A percentile compares a stretch with the other conserved stretches of the same genome.
Conservation (phyloP, 2,797 vertebrate species). For the Coccyzus lansbergi region DNA sequence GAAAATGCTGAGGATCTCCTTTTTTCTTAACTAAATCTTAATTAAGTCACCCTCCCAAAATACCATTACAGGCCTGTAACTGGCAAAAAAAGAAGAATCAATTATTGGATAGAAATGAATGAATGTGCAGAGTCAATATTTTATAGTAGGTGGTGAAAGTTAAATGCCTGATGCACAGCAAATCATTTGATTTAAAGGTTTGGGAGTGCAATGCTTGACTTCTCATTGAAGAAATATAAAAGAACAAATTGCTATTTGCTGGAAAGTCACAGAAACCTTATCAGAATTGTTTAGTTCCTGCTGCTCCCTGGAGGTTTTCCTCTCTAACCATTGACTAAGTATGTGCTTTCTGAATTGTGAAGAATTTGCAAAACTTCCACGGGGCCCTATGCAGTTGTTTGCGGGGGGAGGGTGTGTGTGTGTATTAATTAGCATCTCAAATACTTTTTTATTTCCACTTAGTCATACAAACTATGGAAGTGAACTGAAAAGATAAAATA, state of each 20-base stretch:
- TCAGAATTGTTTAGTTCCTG: slow-evolving; percentile 65
- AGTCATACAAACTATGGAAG: background rate
- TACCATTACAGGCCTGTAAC: background rate
- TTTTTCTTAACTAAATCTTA: slow-evolving; percentile 28
- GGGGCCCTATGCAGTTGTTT: background rate
- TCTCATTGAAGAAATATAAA: slow-evolving; percentile 67
- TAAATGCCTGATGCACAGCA: slow-evolving; percentile 45
- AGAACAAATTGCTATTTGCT: slow-evolving; percentile 67
- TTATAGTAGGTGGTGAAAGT: slow-evolving; percentile 36
- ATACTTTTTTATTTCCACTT: slow-evolving; percentile 17
- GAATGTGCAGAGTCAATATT: slow-evolving; percentile 50
- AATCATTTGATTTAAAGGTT: slow-evolving; percentile 72
- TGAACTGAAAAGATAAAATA: slow-evolving; percentile 20
- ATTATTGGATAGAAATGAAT: slow-evolving; percentile 40
- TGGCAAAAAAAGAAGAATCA: slow-evolving; percentile 36
- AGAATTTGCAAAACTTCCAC: slow-evolving; percentile 63
- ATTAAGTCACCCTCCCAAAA: slow-evolving; percentile 22
- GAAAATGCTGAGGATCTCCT: slow-evolving; percentile 22
- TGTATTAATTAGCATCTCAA: slow-evolving; percentile 9
- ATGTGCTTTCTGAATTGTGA: slow-evolving; percentile 62
- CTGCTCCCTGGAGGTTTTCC: slow-evolving; percentile 57
- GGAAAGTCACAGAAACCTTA: slow-evolving; percentile 64
- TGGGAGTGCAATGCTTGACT: slow-evolving; percentile 46
- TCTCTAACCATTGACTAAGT: slow-evolving; percentile 47
- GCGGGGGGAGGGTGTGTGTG: background rate